Evolutionary conservation across 2,113 vertebrate species (phyloP).

Genomic region (Leptodactylus fuscus): DNA sequence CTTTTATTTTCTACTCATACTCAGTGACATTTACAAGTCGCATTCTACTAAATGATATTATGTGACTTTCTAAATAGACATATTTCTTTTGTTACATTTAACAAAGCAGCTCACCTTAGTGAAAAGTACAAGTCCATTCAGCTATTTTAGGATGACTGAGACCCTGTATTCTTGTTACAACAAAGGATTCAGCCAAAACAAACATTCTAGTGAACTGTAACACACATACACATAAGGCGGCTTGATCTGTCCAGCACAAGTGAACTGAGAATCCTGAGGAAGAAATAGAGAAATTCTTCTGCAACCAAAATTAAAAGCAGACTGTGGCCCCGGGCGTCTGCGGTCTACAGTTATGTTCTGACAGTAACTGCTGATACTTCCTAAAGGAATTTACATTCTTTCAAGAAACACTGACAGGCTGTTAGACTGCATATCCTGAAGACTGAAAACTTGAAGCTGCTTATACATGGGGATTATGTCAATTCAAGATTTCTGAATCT

Average conservation of each 20-base stretch:
- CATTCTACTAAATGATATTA: neutral
- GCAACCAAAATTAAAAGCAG: slow-evolving; percentile 71
- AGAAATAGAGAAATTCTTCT: slow-evolving; percentile 64
- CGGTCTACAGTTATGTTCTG: slow-evolving; percentile 68
- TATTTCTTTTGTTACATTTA: neutral
- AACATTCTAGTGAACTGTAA: slow-evolving; percentile 63
- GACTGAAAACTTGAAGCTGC: slow-evolving; percentile 6
- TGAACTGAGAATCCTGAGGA: slow-evolving; percentile 61
- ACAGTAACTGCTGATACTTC: slow-evolving; percentile 69
- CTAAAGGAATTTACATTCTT: slow-evolving; percentile 72
- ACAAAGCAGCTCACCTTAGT: slow-evolving; percentile 28
- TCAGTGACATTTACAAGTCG: slow-evolving; percentile 17
- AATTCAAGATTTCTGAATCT: slow-evolving; percentile 13
- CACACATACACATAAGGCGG: slow-evolving; percentile 58
- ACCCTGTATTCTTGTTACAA: slow-evolving; percentile 14
- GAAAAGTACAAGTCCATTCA: neutral
- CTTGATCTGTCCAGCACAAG: slow-evolving; percentile 61
- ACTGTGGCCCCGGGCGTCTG: slow-evolving; percentile 67
- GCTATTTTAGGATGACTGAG: slow-evolving; percentile 2
- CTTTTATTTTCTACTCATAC: neutral
- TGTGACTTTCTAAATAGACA: slow-evolving; percentile 21
- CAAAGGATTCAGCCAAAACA: slow-evolving; percentile 57
- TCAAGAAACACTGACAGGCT: slow-evolving; percentile 71
- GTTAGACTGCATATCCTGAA: slow-evolving; percentile 63
- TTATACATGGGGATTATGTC: slow-evolving; percentile 5